Evolutionary conservation across 2,888 invertebrate species (phyloP).

Genomic region (Sphinx pinastri): DNA sequence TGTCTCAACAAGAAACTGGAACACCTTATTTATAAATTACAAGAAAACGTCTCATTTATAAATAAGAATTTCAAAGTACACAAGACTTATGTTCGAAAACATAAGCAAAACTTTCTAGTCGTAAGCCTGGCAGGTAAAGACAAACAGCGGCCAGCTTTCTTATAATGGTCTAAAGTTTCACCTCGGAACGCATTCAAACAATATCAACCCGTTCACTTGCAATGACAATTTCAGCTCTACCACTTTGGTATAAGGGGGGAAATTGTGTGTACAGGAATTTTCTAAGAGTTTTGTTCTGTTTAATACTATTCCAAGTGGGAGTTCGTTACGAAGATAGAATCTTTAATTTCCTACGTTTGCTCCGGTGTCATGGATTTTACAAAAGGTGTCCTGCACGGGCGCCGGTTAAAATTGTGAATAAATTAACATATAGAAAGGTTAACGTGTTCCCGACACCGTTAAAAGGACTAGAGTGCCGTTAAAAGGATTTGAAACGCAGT

Average conservation of each 20-base stretch:
- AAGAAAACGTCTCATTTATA: background rate
- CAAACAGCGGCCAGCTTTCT: conserved; percentile 22
- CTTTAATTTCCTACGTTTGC: conserved; percentile 72
- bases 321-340: conserved; percentile 75
- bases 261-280: background rate
- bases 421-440: conserved; percentile 41
- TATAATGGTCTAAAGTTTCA: conserved; percentile 33
- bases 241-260: background rate
- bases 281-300: conserved; percentile 48
- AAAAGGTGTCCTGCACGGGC: conserved; percentile 51
- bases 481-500: background rate
- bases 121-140: conserved; percentile 23
- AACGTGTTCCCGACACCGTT: conserved; percentile 24
- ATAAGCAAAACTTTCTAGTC: conserved; percentile 10
- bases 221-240: background rate
- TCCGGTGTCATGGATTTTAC: conserved; percentile 56
- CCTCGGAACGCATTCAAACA: conserved; percentile 32
- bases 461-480: background rate
- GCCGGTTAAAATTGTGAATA: conserved; percentile 52
- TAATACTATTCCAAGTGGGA: conserved; percentile 59
- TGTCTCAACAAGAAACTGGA: no score
- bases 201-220: conserved; percentile 20
- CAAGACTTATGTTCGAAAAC: conserved; percentile 1
- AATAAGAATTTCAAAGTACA: conserved; percentile 7
- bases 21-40: no score